Conservation (phyloP, 2,888 invertebrate genomes). For the Pasiphila rectangulata region DNA sequence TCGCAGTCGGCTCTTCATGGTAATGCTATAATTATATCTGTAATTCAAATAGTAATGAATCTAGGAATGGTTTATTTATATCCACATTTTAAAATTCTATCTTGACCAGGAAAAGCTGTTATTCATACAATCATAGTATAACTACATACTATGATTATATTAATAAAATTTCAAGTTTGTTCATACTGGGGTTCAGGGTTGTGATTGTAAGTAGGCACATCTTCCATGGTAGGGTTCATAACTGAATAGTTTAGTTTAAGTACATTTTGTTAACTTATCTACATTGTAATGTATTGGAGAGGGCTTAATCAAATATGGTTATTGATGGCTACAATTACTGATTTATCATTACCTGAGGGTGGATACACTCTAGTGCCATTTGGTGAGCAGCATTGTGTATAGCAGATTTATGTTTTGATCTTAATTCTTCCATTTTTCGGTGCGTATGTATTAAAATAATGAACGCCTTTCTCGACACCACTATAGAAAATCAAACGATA, state of each 20-base stretch:
- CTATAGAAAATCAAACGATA: no score
- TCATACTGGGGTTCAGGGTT: no score
- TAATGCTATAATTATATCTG: conserved; percentile 40
- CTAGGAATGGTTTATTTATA: not conserved
- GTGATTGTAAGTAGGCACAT: no score
- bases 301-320: not conserved
- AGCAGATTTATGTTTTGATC: conserved; percentile 60
- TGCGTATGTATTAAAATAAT: no score
- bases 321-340: not conserved
- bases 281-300: no score
- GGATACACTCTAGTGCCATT: conserved; percentile 68
- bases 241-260: no score
- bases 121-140: no score
- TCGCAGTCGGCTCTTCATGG: conserved; percentile 43
- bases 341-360: conserved; percentile 58
- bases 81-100: not conserved
- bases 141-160: no score
- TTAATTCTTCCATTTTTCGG: conserved; percentile 68
- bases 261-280: no score
- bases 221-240: no score
- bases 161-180: no score
- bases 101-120: not conserved
- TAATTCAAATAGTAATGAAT: conserved; percentile 26
- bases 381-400: conserved; percentile 69
- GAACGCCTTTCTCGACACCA: no score